Base-by-base conservation (phyloP, 2,888 invertebrate species). In the Mythimna ferrago region DNA sequence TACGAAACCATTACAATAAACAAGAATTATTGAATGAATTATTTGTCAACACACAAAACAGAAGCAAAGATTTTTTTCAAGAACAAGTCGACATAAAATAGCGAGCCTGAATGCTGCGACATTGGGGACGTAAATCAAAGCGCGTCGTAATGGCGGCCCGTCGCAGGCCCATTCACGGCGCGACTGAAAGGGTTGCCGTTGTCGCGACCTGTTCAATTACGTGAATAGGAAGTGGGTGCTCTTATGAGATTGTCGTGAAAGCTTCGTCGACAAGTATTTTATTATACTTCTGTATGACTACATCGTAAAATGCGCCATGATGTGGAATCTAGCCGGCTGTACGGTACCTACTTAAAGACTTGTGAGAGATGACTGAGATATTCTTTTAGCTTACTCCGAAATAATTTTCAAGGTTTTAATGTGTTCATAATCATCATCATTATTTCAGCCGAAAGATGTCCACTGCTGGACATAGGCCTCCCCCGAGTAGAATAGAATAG, bases 41-140 rank as follows among this genome's bases (percentile, higher is more conserved):
- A 16, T 19, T 73, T 53, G 26, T 77, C 16, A 51, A 60, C 32
- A 58, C 38, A 66, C 51, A 68, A 68, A 44, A 71, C 66, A 62
- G 14, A 62, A 51, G 56, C 21, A 68, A 58, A 73, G 60, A 71
- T 70, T 67, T 75, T 71, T 63, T 64, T 73, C 60, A 56, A 81
- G 66, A 74, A 62, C 53, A 73, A 71, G 71, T 75, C 71, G 69
- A 82, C 80, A 83, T 78, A 80, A 85, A 88, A 85, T 83, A 76
- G 83, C 80, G 83, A 80, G 71, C 62, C 62, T 66, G 82, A 82
- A 85, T 83, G 84, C 84, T 79, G 80, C 77, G 81, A 72, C 81
- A 85, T 86, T 87, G 73, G 74, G 71, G 64, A 77, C 85, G 85
- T 88, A 88, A 89, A 90, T 91, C 90, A 89, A 86, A 87, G 87